These are phyloP conservation scores for Scotopteryx bipunctaria DNA, from an alignment of 2,888 invertebrate genomes.

Conservation along the genomic window DNA sequence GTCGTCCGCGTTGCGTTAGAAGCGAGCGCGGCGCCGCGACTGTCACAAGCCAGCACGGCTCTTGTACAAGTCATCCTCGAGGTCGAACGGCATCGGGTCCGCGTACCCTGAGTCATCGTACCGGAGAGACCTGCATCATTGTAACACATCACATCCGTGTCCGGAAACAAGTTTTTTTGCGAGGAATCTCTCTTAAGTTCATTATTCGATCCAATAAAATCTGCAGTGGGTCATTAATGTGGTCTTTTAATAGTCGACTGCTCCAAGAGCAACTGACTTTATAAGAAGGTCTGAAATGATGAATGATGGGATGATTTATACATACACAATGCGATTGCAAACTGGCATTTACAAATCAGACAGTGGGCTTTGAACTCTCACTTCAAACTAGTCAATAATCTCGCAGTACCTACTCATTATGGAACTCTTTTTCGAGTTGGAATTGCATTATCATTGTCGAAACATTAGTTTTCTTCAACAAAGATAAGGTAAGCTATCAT, in stretches of 20 bases:
- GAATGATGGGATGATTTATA: too few relatives aligned
- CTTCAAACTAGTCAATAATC: too few relatives aligned
- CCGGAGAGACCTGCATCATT: slow-evolving; percentile 82
- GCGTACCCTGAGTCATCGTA: slow-evolving; percentile 90
- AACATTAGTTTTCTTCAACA: slow-evolving; percentile 9
- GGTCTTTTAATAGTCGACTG: too few relatives aligned
- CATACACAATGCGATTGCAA: too few relatives aligned
- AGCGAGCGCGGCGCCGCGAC: slow-evolving; percentile 72
- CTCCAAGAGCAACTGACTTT: too few relatives aligned
- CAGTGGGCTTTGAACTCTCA: too few relatives aligned
- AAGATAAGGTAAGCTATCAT: slow-evolving; percentile 3
- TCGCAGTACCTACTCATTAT: too few relatives aligned
- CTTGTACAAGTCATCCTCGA: slow-evolving; percentile 88
- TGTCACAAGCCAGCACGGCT: slow-evolving; percentile 84
- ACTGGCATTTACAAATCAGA: too few relatives aligned
- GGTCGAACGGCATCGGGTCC: slow-evolving; percentile 85
- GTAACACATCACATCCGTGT: slow-evolving; percentile 11
- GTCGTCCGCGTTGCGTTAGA: slow-evolving; percentile 46
- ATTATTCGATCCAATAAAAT: slow-evolving; percentile 9
- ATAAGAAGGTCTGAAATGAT: too few relatives aligned
- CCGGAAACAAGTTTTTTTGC: slow-evolving; percentile 5
- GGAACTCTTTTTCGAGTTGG: not conserved
- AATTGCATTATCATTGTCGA: slow-evolving; percentile 12
- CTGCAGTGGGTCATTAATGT: not conserved
- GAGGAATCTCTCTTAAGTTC: slow-evolving; percentile 14